Percentiles rank a stretch among this genome's conserved stretches.
These are phyloP conservation scores for Trachemys scripta DNA, from an alignment of 2,113 vertebrate genomes.

Conservation along the genomic window DNA sequence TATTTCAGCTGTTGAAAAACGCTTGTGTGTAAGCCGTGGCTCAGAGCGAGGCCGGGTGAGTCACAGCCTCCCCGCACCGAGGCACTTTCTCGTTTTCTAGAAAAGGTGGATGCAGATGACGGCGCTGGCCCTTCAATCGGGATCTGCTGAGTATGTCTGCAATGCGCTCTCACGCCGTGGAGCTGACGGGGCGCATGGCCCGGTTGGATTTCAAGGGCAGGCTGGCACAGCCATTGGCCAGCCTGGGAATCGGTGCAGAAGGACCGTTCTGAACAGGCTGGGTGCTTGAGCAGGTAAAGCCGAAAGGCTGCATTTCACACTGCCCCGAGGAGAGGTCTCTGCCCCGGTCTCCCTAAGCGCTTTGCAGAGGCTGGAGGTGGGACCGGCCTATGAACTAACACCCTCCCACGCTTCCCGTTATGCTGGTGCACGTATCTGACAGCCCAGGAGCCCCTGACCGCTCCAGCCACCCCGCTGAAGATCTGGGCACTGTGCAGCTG, in stretches of 20 bases:
- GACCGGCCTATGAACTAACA: not conserved
- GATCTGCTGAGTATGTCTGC: not conserved
- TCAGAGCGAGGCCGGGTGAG: constrained; percentile 1
- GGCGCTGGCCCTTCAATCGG: not conserved
- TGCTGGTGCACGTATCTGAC: not conserved
- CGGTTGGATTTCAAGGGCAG: constrained; percentile 22
- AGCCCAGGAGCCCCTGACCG: no score
- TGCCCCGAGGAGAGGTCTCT: not conserved
- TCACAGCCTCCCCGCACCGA: constrained; percentile 31
- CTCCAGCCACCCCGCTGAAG: not conserved
- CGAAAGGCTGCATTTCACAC: not conserved
- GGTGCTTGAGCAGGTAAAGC: not conserved
- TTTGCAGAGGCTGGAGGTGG: not conserved
- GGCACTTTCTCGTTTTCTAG: constrained; percentile 23
- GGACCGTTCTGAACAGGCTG: not conserved
- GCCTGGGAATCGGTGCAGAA: not conserved
- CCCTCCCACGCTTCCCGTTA: constrained; percentile 26
- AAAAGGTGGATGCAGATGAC: not conserved
- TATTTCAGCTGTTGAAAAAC: not conserved
- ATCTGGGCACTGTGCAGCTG: not conserved
- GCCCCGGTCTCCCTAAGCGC: not conserved
- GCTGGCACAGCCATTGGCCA: not conserved
- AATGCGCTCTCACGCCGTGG: not conserved
- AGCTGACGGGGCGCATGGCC: not conserved
- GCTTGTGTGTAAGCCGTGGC: not conserved